These are phyloP conservation scores for Camponotus floridanus DNA, from an alignment of 1,140 invertebrate genomes.

Conservation along the genomic window DNA sequence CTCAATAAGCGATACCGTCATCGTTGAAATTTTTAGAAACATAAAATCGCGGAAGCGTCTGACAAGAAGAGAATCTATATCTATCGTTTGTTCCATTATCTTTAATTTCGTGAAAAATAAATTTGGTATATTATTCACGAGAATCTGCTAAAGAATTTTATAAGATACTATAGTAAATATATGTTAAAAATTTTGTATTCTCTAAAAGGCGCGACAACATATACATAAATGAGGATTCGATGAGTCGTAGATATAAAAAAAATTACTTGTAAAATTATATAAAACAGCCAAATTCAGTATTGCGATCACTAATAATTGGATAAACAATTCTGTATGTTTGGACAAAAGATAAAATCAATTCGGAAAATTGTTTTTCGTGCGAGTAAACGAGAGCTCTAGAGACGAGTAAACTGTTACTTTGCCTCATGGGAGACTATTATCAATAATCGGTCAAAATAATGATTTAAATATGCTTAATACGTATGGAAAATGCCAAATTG, in stretches of 20 bases:
- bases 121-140: background rate
- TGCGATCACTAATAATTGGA: slow-evolving; percentile 59
- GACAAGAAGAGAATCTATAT: slow-evolving; percentile 34
- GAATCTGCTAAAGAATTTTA: background rate
- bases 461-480: slow-evolving; percentile 35
- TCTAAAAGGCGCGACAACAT: background rate
- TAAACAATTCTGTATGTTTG: slow-evolving; percentile 28
- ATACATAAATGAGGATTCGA: background rate
- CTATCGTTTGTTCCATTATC: slow-evolving; percentile 16
- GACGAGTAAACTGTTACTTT: slow-evolving; percentile 36
- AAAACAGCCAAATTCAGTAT: slow-evolving; percentile 37
- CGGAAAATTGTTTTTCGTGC: slow-evolving; percentile 33
- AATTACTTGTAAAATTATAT: slow-evolving; percentile 59
- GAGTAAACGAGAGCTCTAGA: slow-evolving; percentile 32
- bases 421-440: slow-evolving; percentile 49
- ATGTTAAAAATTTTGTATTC: background rate
- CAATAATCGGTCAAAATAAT: slow-evolving; percentile 58
- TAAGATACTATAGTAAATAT: background rate
- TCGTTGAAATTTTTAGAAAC: slow-evolving; percentile 7
- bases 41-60: slow-evolving; percentile 37
- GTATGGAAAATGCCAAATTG: background rate
- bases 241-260: slow-evolving; percentile 44
- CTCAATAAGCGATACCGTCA: slow-evolving; percentile 52
- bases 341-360: slow-evolving; percentile 61
- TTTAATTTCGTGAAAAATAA: background rate